Percentiles rank a stretch among this genome's conserved stretches.
phyloP scores from a whole-genome alignment of 1,140 invertebrate genomes.

The Nasonia longicornis region DNA sequence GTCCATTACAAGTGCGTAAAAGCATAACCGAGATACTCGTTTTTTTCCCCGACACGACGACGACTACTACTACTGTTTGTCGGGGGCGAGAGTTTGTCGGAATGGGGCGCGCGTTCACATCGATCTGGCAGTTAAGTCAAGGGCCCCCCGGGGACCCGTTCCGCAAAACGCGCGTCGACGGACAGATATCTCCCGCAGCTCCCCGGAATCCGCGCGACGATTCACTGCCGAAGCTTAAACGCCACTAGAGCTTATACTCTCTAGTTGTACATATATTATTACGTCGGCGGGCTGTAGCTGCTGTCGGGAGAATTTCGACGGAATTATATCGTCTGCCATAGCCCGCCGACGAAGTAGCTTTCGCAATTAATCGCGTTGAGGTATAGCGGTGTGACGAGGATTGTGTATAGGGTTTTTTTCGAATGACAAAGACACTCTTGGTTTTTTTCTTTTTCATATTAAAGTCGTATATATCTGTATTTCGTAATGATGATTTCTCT shows the following conservation, averaged over 20 bases:
- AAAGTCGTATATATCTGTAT: not conserved
- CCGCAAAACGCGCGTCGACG: conserved; percentile 45
- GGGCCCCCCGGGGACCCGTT: conserved; percentile 64
- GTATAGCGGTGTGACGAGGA: not conserved
- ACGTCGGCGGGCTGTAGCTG: too few relatives aligned
- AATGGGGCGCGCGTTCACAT: conserved; percentile 53
- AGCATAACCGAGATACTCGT: not conserved
- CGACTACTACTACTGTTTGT: too few relatives aligned
- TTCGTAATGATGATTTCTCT: too few relatives aligned
- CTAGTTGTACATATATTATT: not conserved
- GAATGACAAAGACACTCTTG: not conserved
- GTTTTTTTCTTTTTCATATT: not conserved
- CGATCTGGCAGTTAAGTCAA: conserved; percentile 67
- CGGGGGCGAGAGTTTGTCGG: not conserved
- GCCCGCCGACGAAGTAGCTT: not conserved
- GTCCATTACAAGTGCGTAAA: not conserved
- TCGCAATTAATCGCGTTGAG: not conserved
- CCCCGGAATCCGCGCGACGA: not conserved
- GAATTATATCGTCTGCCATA: not conserved
- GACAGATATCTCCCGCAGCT: not conserved
- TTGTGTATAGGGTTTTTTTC: not conserved
- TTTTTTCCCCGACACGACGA: not conserved
- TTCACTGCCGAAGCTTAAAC: not conserved
- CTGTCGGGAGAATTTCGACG: not conserved
- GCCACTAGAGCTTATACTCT: not conserved